These are phyloP conservation scores for Pterocles orientalis DNA, from an alignment of 2,113 vertebrate species.

Conservation along the genomic window DNA sequence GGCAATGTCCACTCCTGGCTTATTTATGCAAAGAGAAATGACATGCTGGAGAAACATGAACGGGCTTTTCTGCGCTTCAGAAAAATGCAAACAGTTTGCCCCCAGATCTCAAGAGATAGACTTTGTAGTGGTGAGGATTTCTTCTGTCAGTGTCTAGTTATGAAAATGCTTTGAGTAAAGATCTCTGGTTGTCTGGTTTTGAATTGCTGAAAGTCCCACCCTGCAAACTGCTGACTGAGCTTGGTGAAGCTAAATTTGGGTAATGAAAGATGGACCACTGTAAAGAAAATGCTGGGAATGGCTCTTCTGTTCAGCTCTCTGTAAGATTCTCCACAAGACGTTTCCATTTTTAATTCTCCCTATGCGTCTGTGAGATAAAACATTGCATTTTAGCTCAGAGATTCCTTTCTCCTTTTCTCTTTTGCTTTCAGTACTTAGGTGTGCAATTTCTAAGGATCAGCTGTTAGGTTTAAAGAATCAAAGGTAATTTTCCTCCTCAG, in stretches of 20 bases:
- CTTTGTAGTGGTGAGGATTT: conserved; percentile 5
- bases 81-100: neutral
- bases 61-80: neutral
- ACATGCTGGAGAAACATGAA: neutral
- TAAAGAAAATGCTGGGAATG: conserved; percentile 14
- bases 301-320: neutral
- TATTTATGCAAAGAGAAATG: neutral
- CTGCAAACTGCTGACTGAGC: conserved; percentile 21
- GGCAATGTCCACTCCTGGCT: neutral
- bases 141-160: neutral
- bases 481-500: neutral
- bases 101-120: neutral
- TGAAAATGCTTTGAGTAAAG: neutral
- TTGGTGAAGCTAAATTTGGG: neutral
- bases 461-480: neutral
- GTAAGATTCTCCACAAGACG: neutral
- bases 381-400: neutral
- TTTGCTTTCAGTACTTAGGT: neutral
- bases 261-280: neutral
- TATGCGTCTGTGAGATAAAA: neutral
- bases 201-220: neutral
- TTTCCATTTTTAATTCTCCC: conserved; percentile 18
- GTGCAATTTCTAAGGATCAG: neutral
- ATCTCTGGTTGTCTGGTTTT: neutral
- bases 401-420: neutral